Percentiles rank a stretch among this genome's conserved stretches.
Evolutionary conservation across 2,797 vertebrate species (phyloP).

Genomic region (Bradypodion pumilum): DNA sequence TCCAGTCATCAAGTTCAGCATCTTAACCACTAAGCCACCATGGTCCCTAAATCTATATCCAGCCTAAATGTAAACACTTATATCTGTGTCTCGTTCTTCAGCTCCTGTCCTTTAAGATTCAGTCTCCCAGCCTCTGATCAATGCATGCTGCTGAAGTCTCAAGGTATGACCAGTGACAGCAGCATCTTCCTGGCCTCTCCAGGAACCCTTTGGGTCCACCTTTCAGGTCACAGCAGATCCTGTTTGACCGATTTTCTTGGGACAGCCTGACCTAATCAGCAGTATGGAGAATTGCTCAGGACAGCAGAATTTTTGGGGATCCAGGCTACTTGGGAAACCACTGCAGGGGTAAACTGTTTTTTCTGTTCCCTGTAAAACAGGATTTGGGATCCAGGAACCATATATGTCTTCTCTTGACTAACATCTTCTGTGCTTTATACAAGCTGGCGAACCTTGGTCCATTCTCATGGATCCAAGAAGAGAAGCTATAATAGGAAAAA

Average conservation of each 20-base stretch:
- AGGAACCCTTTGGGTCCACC: neutral
- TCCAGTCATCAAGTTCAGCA: too few relatives aligned
- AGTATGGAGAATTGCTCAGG: neutral
- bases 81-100: neutral
- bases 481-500: neutral
- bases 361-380: neutral
- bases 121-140: neutral
- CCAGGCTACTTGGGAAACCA: neutral
- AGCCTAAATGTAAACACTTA: neutral
- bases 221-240: neutral
- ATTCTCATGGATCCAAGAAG: neutral
- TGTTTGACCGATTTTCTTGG: neutral
- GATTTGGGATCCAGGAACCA: too few relatives aligned
- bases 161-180: neutral
- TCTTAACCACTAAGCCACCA: too few relatives aligned
- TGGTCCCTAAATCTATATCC: too few relatives aligned
- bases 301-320: neutral
- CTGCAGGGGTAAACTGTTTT: neutral
- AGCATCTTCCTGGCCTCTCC: too few relatives aligned
- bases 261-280: neutral
- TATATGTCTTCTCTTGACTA: too few relatives aligned
- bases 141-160: neutral
- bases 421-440: neutral
- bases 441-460: neutral
- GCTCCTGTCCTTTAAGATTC: neutral